A percentile compares a stretch with the other conserved stretches of the same genome.
Evolutionary conservation across 2,113 vertebrate genomes (phyloP).

Genomic region (Connochaetes taurinus): DNA sequence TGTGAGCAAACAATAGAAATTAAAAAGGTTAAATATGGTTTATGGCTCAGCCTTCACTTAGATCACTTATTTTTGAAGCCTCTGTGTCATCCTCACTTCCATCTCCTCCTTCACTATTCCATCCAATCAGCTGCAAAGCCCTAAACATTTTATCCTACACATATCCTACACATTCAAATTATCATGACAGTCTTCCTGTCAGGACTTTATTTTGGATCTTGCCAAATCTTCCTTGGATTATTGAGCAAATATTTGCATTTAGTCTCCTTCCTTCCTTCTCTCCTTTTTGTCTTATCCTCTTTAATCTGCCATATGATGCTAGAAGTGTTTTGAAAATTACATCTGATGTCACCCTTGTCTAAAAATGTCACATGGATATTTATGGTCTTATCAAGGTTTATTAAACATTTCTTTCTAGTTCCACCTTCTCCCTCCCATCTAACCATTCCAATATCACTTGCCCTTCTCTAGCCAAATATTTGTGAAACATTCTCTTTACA

Average conservation of each 20-base stretch:
- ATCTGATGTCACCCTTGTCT: background rate
- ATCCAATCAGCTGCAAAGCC: background rate
- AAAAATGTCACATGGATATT: background rate
- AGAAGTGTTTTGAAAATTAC: background rate
- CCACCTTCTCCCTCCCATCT: background rate
- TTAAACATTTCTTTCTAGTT: background rate
- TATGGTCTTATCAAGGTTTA: background rate
- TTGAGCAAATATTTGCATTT: background rate
- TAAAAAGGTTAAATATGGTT: background rate
- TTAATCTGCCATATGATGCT: background rate
- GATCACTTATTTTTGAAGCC: background rate
- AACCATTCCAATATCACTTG: background rate
- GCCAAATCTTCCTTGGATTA: background rate
- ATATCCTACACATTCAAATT: background rate
- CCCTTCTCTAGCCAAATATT: background rate
- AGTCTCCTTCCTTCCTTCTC: background rate
- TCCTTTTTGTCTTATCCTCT: background rate
- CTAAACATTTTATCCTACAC: background rate
- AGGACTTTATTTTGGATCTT: background rate
- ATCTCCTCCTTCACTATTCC: background rate
- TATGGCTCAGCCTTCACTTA: background rate
- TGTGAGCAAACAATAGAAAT: background rate
- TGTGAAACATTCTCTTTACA: background rate
- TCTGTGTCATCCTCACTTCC: no score
- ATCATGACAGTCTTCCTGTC: background rate